These are phyloP conservation scores for Netelia inedita DNA, from an alignment of 2,888 invertebrate genomes.

Conservation along the genomic window DNA sequence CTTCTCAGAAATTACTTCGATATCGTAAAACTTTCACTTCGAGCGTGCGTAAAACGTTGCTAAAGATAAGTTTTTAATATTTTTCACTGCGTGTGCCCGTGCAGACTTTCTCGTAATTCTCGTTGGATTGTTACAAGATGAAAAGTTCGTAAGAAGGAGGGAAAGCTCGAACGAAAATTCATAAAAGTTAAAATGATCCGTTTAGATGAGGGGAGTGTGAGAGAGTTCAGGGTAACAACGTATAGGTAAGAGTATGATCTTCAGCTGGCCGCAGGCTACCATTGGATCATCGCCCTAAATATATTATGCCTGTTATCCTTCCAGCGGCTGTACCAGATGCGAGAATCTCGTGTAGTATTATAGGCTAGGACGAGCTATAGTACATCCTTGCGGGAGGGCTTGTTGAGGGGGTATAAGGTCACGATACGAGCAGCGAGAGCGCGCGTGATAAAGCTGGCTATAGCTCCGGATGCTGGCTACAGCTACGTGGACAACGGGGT, in stretches of 20 bases:
- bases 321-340: slow-evolving; percentile 16
- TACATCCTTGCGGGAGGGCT: not conserved
- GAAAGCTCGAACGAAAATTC: slow-evolving; percentile 10
- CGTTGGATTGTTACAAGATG: too few relatives aligned
- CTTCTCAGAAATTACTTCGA: too few relatives aligned
- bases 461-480: slow-evolving; percentile 13
- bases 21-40: too few relatives aligned
- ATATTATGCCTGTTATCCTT: slow-evolving; percentile 54
- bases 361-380: not conserved
- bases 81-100: too few relatives aligned
- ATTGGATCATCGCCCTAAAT: slow-evolving; percentile 54
- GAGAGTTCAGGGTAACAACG: not conserved
- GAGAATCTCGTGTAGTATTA: slow-evolving; percentile 14
- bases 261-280: slow-evolving; percentile 25
- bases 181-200: slow-evolving; percentile 30
- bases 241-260: slow-evolving; percentile 6
- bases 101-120: too few relatives aligned
- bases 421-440: slow-evolving; percentile 25
- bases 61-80: too few relatives aligned
- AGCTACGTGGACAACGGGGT: slow-evolving; percentile 20
- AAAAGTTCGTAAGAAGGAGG: not conserved
- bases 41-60: too few relatives aligned
- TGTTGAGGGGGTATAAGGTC: slow-evolving; percentile 18
- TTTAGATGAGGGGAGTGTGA: not conserved
- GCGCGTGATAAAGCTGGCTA: slow-evolving; percentile 54